Evolutionary conservation across 2,113 vertebrate species (phyloP).

Genomic region (Podarcis raffonei): DNA sequence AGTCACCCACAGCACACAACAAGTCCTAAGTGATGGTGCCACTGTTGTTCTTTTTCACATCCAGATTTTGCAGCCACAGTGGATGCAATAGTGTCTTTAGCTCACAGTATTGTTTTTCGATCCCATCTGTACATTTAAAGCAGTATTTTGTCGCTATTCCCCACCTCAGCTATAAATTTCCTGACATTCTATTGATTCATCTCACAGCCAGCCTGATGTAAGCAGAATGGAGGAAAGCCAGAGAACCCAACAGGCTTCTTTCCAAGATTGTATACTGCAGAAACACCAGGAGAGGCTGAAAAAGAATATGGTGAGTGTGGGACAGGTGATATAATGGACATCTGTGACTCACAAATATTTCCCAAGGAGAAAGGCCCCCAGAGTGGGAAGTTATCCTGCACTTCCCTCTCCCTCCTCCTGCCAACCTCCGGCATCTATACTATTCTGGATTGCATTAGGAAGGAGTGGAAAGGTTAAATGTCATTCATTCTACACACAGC

Average conservation of each 20-base stretch:
- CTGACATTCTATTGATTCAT: neutral
- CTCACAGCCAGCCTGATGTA: neutral
- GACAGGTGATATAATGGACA: neutral
- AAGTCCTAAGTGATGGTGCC: neutral
- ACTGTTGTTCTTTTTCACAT: neutral
- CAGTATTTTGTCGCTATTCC: no score
- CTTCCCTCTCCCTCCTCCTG: no score
- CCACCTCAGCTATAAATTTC: neutral
- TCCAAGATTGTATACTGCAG: neutral
- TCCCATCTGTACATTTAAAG: no score
- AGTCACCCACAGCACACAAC: neutral
- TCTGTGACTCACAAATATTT: neutral
- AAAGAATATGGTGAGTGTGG: no score
- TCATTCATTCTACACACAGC: neutral
- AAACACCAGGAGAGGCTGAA: neutral
- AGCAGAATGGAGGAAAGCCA: neutral
- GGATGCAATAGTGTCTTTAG: no score
- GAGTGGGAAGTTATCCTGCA: no score
- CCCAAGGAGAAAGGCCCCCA: neutral
- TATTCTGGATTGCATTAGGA: neutral
- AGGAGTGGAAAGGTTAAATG: slow-evolving; percentile 1
- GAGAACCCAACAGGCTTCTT: neutral
- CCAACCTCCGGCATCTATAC: neutral
- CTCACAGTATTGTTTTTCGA: no score
- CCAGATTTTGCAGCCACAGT: no score